Evolutionary conservation across 2,888 invertebrate genomes (phyloP).

Genomic region (Neoitamus cyanurus): DNA sequence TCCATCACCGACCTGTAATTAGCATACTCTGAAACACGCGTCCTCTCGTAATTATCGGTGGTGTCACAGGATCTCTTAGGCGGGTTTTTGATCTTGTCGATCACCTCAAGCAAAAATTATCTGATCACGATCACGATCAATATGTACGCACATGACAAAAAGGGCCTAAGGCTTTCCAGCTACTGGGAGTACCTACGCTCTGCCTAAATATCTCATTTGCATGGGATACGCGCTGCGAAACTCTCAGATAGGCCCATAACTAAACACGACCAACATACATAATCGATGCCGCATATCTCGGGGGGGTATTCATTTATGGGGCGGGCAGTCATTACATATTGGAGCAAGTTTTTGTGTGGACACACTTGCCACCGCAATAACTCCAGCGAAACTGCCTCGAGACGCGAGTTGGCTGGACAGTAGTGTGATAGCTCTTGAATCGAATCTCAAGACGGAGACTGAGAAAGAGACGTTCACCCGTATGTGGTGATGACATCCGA

Average conservation of each 20-base stretch:
- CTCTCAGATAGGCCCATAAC: conserved; percentile 4
- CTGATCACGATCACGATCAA: neutral
- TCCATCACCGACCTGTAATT: conserved; percentile 5
- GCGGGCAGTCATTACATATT: conserved; percentile 16
- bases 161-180: conserved; percentile 12
- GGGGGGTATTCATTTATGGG: neutral
- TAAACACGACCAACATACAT: neutral
- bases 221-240: neutral
- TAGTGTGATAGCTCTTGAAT: no score
- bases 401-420: no score
- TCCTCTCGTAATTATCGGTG: conserved; percentile 11
- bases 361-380: neutral
- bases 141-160: neutral
- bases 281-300: neutral
- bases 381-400: neutral
- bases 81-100: neutral
- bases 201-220: conserved; percentile 31
- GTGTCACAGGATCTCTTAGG: conserved; percentile 7
- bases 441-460: neutral
- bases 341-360: neutral
- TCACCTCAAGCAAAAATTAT: conserved; percentile 3
- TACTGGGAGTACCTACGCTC: neutral
- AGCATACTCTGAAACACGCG: conserved; percentile 35
- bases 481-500: neutral
- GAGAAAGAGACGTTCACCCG: neutral